Conservation (phyloP, 2,888 invertebrate genomes). For the Trachelus tabidus region DNA sequence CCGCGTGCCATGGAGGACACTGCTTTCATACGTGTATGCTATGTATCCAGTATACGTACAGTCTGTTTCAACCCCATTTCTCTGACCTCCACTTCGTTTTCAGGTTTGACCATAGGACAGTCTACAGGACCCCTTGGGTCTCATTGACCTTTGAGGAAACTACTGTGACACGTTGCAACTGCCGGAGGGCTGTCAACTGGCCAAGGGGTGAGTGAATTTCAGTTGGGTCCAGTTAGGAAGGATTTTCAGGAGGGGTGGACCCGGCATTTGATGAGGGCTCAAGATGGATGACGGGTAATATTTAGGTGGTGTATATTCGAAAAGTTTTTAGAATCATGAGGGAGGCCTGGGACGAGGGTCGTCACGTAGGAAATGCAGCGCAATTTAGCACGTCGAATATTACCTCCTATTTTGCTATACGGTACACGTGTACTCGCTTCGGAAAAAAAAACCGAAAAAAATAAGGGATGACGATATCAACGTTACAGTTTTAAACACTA, state of each 20-base stretch:
- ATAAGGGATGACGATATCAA: neutral
- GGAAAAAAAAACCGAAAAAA: neutral
- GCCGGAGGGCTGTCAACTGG: neutral
- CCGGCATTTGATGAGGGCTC: constrained; percentile 55
- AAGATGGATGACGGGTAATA: constrained; percentile 57
- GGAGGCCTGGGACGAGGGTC: neutral
- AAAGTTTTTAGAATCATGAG: neutral
- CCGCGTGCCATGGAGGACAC: neutral
- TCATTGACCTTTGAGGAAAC: constrained; percentile 50
- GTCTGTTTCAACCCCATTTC: neutral
- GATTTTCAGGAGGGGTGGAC: neutral
- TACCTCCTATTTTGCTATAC: neutral
- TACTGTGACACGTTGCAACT: neutral
- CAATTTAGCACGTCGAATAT: constrained; percentile 4
- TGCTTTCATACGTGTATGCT: neutral
- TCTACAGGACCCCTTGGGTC: constrained; percentile 44
- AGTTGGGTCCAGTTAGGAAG: neutral
- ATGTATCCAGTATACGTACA: neutral
- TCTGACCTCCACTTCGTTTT: neutral
- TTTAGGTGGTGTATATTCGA: constrained; percentile 35
- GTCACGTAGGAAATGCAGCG: neutral
- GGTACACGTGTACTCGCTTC: neutral
- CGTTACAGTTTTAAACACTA: neutral
- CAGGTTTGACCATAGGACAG: constrained; percentile 12
- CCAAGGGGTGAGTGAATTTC: neutral